phyloP scores from a whole-genome alignment of 2,797 vertebrate species.

The Malurus leucopterus region DNA sequence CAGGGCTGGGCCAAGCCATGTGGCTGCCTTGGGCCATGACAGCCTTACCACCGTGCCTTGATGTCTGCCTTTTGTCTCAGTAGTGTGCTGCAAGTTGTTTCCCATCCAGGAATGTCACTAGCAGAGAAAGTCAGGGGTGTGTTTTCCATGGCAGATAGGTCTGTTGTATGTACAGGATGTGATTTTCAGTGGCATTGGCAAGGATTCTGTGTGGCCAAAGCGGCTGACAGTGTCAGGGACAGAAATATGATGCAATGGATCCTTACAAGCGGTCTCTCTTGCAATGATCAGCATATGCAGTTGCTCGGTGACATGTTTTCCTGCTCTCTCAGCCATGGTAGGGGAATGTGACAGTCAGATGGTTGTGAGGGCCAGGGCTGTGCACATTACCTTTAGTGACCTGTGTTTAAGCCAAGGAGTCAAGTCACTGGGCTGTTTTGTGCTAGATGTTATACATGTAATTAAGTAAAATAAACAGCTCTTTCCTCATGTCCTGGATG shows the following conservation, averaged over 20 bases:
- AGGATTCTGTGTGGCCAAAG: background rate
- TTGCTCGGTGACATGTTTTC: background rate
- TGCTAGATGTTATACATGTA: background rate
- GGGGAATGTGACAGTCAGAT: background rate
- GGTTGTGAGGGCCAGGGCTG: background rate
- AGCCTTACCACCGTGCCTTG: background rate
- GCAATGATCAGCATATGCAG: fast-evolving
- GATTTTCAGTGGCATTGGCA: background rate
- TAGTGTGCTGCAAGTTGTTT: background rate
- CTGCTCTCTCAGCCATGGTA: background rate
- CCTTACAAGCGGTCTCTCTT: background rate
- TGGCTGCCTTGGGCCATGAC: background rate
- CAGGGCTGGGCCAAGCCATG: background rate
- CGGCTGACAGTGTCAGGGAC: background rate
- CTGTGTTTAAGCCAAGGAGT: background rate
- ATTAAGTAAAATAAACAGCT: background rate
- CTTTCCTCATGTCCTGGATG: background rate
- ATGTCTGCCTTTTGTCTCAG: background rate
- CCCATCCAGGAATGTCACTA: background rate
- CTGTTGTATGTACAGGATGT: background rate
- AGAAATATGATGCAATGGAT: background rate
- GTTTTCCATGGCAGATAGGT: background rate
- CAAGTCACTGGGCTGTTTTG: background rate
- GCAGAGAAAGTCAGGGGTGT: fast-evolving
- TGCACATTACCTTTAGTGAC: background rate